Evolutionary conservation across 2,113 vertebrate genomes (phyloP).

Genomic region (Turnix velox): DNA sequence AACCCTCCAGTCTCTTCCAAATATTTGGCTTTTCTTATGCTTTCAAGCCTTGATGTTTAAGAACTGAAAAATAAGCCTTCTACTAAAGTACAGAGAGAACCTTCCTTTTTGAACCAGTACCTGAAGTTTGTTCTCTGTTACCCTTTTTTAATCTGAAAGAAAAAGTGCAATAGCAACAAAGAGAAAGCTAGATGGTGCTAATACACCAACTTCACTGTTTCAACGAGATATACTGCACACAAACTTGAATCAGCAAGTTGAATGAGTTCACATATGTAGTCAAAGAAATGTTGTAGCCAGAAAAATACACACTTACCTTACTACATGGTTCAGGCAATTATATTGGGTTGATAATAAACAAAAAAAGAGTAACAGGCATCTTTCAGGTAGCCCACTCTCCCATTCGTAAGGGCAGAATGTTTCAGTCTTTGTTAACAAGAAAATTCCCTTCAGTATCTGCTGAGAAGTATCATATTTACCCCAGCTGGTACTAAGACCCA

Average conservation of each 20-base stretch:
- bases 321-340: background rate
- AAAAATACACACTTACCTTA: background rate
- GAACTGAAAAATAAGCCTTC: background rate
- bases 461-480: background rate
- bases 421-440: background rate
- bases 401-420: background rate
- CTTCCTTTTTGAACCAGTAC: background rate
- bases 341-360: background rate
- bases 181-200: slow-evolving; percentile 55
- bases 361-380: background rate
- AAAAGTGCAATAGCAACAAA: background rate
- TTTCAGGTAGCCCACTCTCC: background rate
- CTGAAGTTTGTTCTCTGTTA: background rate
- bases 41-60: background rate
- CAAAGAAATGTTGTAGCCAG: background rate
- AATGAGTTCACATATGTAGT: background rate
- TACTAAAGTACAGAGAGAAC: background rate
- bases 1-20: background rate
- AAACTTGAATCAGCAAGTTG: background rate
- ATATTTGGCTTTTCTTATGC: background rate
- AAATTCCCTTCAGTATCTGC: background rate
- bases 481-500: background rate
- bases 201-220: background rate
- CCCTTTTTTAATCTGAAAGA: background rate
- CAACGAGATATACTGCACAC: background rate